Percentiles rank a stretch among this genome's conserved stretches.
phyloP scores from a whole-genome alignment of 2,113 vertebrate species.

The Theristicus caerulescens region DNA sequence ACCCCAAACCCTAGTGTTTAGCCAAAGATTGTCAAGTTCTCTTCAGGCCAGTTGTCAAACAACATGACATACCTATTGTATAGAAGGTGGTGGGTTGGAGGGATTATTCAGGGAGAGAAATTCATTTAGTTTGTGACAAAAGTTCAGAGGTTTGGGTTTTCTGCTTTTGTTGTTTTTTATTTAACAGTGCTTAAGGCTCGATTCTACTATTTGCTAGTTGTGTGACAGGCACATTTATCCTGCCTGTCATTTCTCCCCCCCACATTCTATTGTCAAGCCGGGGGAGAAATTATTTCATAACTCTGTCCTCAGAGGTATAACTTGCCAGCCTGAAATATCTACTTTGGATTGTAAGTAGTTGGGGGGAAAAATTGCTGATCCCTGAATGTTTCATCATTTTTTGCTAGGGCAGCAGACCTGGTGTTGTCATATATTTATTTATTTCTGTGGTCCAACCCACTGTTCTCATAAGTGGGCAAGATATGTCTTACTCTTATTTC shows the following conservation, averaged over 20 bases:
- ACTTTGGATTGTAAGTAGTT: constrained; percentile 39
- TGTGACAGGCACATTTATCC: constrained; percentile 56
- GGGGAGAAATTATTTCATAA: constrained; percentile 68
- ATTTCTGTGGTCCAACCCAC: neutral
- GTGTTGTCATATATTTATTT: neutral
- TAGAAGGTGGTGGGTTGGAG: neutral
- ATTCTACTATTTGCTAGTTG: constrained; percentile 3
- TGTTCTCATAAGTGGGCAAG: neutral
- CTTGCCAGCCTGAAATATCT: constrained; percentile 51
- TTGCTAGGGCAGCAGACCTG: constrained; percentile 44
- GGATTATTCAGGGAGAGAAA: neutral
- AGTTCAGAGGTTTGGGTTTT: constrained; percentile 3
- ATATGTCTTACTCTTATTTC: neutral
- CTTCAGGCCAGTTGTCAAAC: constrained; percentile 20
- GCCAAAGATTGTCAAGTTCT: neutral
- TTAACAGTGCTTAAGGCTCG: constrained; percentile 49
- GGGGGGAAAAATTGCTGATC: constrained; percentile 50
- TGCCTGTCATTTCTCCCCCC: constrained; percentile 20
- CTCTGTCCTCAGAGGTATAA: constrained; percentile 49
- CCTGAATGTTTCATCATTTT: constrained; percentile 49
- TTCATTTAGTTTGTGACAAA: constrained; percentile 8
- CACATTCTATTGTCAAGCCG: constrained; percentile 42
- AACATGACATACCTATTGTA: neutral
- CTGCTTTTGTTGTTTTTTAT: constrained; percentile 11
- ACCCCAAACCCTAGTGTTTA: neutral